Conservation (phyloP, 2,888 invertebrate species). For the Trilocha varians region DNA sequence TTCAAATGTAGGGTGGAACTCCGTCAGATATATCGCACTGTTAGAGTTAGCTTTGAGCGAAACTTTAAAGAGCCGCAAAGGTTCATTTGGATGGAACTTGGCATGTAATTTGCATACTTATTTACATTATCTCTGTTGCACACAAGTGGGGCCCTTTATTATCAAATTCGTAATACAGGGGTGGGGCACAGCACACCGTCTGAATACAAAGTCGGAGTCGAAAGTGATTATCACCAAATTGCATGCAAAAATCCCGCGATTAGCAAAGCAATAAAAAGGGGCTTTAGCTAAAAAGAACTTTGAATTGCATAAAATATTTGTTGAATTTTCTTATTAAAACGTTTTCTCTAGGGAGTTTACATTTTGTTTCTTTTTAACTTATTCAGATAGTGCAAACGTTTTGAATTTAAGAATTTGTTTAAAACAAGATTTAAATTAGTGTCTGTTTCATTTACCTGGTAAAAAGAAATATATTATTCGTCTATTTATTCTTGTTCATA, state of each 20-base stretch:
- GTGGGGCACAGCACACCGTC: constrained; percentile 31
- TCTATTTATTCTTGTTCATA: no score
- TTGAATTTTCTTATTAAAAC: not conserved
- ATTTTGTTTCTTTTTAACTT: no score
- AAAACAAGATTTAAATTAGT: no score
- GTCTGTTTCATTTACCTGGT: no score
- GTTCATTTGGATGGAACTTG: constrained; percentile 68
- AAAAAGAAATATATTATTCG: no score
- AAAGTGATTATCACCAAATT: constrained; percentile 60
- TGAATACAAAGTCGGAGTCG: constrained; percentile 62
- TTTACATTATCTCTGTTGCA: constrained; percentile 72
- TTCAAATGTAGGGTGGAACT: constrained; percentile 32
- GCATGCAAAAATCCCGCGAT: constrained; percentile 52
- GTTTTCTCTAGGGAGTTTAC: not conserved
- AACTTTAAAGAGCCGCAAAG: constrained; percentile 65
- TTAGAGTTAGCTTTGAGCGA: constrained; percentile 47
- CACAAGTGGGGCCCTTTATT: constrained; percentile 70
- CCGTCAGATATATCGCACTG: constrained; percentile 35
- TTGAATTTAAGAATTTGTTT: no score
- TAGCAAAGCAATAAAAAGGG: constrained; percentile 45
- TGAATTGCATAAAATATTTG: not conserved
- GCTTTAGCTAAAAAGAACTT: constrained; percentile 14
- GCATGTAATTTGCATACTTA: constrained; percentile 71
- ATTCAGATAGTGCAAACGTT: no score
- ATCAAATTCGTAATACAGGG: constrained; percentile 66